Percentiles rank a stretch among this genome's conserved stretches.
phyloP scores from a whole-genome alignment of 2,888 invertebrate genomes.

The Acheta domesticus region DNA sequence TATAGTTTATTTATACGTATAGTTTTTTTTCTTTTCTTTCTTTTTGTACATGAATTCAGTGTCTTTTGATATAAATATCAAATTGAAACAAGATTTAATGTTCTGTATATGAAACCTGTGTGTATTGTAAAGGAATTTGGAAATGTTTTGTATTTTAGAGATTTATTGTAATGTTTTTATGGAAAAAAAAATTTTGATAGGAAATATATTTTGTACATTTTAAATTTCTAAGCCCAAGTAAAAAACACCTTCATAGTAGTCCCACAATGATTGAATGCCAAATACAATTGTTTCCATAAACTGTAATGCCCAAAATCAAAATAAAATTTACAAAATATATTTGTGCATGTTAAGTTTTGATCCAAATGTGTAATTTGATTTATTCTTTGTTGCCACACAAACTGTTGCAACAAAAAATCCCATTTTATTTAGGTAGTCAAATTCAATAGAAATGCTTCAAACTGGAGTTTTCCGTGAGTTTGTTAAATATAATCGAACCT shows the following conservation, averaged over 20 bases:
- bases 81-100: too few relatives aligned
- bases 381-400: too few relatives aligned
- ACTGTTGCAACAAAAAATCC: too few relatives aligned
- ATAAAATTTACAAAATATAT: not conserved
- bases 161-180: conserved; percentile 2
- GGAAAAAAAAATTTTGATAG: not conserved
- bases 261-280: not conserved
- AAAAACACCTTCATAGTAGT: not conserved
- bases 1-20: not conserved
- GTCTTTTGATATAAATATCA: not conserved
- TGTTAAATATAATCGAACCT: too few relatives aligned
- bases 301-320: not conserved
- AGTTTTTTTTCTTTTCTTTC: not conserved
- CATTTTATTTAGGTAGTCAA: too few relatives aligned
- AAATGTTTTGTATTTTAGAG: conserved; percentile 3
- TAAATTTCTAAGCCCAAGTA: not conserved
- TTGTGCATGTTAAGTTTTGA: too few relatives aligned
- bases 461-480: too few relatives aligned
- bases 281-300: not conserved
- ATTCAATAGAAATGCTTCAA: too few relatives aligned
- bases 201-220: not conserved
- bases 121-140: not conserved
- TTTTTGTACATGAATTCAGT: not conserved
- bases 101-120: not conserved
- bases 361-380: too few relatives aligned